Evolutionary conservation across 2,888 invertebrate species (phyloP).

Genomic region (Pyralis farinalis): DNA sequence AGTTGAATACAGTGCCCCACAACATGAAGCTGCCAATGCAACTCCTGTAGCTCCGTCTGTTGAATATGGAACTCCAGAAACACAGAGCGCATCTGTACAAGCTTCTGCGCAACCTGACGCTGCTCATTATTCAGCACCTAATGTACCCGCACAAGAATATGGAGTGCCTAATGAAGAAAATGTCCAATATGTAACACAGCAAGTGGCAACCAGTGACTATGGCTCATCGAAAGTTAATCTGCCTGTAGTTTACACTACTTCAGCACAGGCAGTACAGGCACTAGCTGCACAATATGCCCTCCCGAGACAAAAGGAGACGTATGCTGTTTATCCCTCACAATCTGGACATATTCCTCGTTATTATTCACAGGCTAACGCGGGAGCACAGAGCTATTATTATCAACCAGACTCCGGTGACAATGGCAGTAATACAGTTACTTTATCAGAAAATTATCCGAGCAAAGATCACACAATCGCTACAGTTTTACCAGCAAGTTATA

Average conservation of each 20-base stretch:
- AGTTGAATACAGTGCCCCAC: constrained; percentile 37
- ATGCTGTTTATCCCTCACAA: constrained; percentile 41
- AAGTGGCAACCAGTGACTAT: constrained; percentile 22
- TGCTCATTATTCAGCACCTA: constrained; percentile 30
- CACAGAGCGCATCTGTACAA: constrained; percentile 17
- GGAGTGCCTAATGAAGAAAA: constrained; percentile 24
- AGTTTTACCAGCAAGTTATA: constrained; percentile 61
- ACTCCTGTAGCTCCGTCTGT: constrained; percentile 24
- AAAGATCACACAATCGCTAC: constrained; percentile 81
- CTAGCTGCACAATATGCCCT: constrained; percentile 31
- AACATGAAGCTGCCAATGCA: constrained; percentile 33
- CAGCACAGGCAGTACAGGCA: constrained; percentile 19
- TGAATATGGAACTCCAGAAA: constrained; percentile 28
- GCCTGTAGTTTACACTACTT: constrained; percentile 26
- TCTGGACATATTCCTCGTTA: constrained; percentile 33
- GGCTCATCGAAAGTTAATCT: constrained; percentile 19
- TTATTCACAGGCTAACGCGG: constrained; percentile 35
- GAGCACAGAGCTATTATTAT: constrained; percentile 49
- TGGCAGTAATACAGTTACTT: constrained; percentile 44
- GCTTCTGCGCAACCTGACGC: constrained; percentile 21
- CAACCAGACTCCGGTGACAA: constrained; percentile 42
- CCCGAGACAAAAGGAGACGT: constrained; percentile 37
- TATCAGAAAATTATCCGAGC: constrained; percentile 81
- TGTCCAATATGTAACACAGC: constrained; percentile 13
- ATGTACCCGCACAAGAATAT: constrained; percentile 29